Base-by-base conservation (phyloP, 2,113 vertebrate species). In the Trichechus manatus region DNA sequence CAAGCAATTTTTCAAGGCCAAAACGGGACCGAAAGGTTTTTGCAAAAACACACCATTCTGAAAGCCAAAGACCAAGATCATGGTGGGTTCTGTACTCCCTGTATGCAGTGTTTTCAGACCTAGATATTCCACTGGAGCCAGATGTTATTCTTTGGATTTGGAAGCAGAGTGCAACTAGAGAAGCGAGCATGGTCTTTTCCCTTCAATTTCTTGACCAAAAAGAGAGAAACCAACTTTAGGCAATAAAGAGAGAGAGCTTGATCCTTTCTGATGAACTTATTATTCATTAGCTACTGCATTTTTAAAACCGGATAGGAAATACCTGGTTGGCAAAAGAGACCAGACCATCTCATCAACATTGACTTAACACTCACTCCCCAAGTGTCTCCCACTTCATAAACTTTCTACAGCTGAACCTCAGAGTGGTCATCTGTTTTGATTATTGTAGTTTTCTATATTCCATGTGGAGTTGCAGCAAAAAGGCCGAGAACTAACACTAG, bases 321-420 rank as follows among this genome's bases (percentile, higher is more conserved):
- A 87, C 25, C 59, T 97, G 50, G 53, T 20, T 80, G 44, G 25
- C 50, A 47, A 94, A 77, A 85, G 13, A 91, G 53, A 64, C 33
- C 31, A 94, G 64, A 87, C 11, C 70, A 96, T 81, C 39, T 87
- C 61, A 87, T 93, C 84, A 97, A 92, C 47, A 83, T 14, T 86
- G 23, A 61, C 50, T 64, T 92, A 95, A 78, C 13, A 47, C 17
- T 85, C 61, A 89, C 59, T 63, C 44, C 83, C 1, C 6, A 97
- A 72, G 50, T 84, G 91, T 22, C 93, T 89, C 68, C 85, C 90
- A 61, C 86, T 98, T 93, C 75, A 93, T 56, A 97, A 95, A 94
- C 91, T 88, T 81, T 22, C 95, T 87, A 78, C 36, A 94, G 80
- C 6, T 87, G 31, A 61, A 95, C 80, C 63, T 96, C 95, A 74